These are phyloP conservation scores for Camponotus vicinus DNA, from an alignment of 1,140 invertebrate genomes.

Conservation along the genomic window DNA sequence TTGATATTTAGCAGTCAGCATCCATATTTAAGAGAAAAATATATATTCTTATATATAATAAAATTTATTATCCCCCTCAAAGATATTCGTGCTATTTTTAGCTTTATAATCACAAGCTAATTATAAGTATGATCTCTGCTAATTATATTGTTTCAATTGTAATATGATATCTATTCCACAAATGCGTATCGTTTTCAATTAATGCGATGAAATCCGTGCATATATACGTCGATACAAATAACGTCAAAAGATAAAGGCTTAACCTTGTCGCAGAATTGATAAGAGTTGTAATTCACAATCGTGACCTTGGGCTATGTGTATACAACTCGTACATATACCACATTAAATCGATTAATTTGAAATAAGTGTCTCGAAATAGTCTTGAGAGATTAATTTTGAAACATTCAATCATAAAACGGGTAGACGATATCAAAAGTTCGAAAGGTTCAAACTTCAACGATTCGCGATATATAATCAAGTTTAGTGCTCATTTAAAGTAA, in stretches of 20 bases:
- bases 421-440: constrained; percentile 14
- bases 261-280: constrained; percentile 71
- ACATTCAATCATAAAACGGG: constrained; percentile 3
- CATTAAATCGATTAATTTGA: constrained; percentile 67
- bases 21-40: neutral
- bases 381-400: constrained; percentile 57
- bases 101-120: neutral
- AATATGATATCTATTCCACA: constrained; percentile 19
- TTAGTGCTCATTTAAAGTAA: neutral
- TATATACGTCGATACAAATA: constrained; percentile 29
- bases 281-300: constrained; percentile 71
- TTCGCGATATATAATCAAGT: constrained; percentile 29
- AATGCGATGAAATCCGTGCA: constrained; percentile 1
- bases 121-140: neutral
- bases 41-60: neutral
- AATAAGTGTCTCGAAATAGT: constrained; percentile 64
- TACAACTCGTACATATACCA: constrained; percentile 18
- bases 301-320: constrained; percentile 64
- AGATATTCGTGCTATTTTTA: neutral
- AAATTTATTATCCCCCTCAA: neutral
- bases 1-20: neutral
- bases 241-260: constrained; percentile 64
- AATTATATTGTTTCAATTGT: neutral
- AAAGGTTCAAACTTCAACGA: constrained; percentile 6
- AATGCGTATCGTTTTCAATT: constrained; percentile 4